Evolutionary conservation across 1,140 invertebrate genomes (phyloP).

Genomic region (Drosophila persimilis): DNA sequence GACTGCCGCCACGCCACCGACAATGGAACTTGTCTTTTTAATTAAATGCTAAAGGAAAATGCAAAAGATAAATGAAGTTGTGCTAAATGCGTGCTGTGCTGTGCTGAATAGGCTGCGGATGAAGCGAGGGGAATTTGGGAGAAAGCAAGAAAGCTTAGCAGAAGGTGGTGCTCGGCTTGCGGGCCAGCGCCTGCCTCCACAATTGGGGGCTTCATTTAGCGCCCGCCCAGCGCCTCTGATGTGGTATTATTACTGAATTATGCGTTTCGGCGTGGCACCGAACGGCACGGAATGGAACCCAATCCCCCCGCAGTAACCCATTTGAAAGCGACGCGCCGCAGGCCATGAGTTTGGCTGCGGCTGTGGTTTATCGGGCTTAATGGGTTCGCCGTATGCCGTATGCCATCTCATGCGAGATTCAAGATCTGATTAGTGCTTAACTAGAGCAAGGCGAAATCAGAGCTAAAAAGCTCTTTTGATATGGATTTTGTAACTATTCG

Average conservation of each 20-base stretch:
- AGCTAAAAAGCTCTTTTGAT: neutral
- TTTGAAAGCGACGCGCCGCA: neutral
- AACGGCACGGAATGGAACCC: constrained; percentile 6
- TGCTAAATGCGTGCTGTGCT: constrained; percentile 79
- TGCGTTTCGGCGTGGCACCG: constrained; percentile 32
- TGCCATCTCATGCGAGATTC: neutral
- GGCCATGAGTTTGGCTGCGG: constrained; percentile 13
- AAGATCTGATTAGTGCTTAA: constrained; percentile 42
- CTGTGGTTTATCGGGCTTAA: constrained; percentile 24
- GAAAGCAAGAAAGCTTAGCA: constrained; percentile 30
- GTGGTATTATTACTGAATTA: constrained; percentile 75
- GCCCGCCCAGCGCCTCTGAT: constrained; percentile 39
- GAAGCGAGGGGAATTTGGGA: constrained; percentile 23
- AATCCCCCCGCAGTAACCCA: neutral
- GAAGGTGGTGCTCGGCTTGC: constrained; percentile 50
- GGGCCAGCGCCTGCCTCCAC: constrained; percentile 22
- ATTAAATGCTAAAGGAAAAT: constrained; percentile 81
- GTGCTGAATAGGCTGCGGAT: constrained; percentile 29
- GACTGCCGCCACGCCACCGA: constrained; percentile 50
- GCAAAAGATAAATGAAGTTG: constrained; percentile 81
- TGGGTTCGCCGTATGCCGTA: constrained; percentile 22
- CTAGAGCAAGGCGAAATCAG: constrained; percentile 19
- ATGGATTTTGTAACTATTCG: neutral
- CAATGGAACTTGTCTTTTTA: constrained; percentile 82
- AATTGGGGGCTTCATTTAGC: constrained; percentile 54